phyloP scores from a whole-genome alignment of 2,113 vertebrate species.

The Abramis brama region DNA sequence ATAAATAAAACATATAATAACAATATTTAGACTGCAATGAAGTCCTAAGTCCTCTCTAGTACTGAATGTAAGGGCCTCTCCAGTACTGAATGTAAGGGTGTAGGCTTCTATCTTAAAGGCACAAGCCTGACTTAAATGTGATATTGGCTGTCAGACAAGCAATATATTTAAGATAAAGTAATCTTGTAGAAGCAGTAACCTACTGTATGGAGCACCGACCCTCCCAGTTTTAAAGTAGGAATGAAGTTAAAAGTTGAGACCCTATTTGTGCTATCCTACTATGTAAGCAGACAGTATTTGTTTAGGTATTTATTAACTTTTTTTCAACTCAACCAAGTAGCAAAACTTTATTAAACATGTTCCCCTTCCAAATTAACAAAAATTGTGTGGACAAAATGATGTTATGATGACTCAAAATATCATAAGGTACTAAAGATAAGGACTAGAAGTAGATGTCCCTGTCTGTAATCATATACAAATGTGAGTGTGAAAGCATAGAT shows the following conservation, averaged over 20 bases:
- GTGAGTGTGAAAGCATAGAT: neutral
- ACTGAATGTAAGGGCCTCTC: neutral
- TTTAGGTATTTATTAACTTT: neutral
- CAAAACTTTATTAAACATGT: neutral
- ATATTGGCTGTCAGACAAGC: slow-evolving; percentile 7
- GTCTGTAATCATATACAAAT: neutral
- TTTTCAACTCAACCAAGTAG: neutral
- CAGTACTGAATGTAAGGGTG: neutral
- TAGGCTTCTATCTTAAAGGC: neutral
- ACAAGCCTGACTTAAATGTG: neutral
- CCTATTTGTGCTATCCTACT: neutral
- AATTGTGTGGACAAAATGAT: neutral
- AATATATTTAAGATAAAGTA: slow-evolving; percentile 50
- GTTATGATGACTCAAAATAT: neutral
- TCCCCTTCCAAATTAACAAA: neutral
- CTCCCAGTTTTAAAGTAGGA: slow-evolving; percentile 33
- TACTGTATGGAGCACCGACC: neutral
- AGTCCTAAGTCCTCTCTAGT: neutral
- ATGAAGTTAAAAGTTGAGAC: neutral
- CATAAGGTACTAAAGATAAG: neutral
- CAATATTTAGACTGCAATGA: neutral
- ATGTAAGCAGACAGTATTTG: neutral
- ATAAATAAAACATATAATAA: neutral
- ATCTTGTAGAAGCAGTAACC: slow-evolving; percentile 48
- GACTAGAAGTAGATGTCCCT: neutral